Conservation (phyloP, 2,888 invertebrate genomes). For the Drosophila bunnanda region DNA sequence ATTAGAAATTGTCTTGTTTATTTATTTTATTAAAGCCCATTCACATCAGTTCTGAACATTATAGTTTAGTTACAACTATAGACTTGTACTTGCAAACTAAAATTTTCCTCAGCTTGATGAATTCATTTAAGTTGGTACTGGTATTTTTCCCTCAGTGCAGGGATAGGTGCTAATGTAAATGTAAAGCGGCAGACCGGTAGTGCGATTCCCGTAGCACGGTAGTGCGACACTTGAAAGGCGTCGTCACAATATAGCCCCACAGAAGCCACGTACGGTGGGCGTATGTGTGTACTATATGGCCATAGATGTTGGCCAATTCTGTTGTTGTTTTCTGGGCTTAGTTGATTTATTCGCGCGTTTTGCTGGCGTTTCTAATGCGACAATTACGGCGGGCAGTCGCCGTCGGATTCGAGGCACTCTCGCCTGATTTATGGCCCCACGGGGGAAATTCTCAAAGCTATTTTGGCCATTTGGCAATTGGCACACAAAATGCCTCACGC, state of each 20-base stretch:
- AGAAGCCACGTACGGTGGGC: slow-evolving; percentile 48
- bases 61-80: background rate
- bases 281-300: slow-evolving; percentile 3
- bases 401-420: slow-evolving; percentile 67
- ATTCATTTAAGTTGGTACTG: background rate
- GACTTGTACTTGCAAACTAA: no score
- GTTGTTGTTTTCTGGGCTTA: slow-evolving; percentile 57
- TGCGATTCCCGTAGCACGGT: slow-evolving; percentile 15
- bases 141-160: slow-evolving; percentile 4
- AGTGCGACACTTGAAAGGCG: slow-evolving; percentile 23
- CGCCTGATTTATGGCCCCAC: slow-evolving; percentile 71
- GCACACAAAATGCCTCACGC: slow-evolving; percentile 62
- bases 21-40: background rate
- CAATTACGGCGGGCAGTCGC: slow-evolving; percentile 66
- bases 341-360: slow-evolving; percentile 74
- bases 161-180: slow-evolving; percentile 24
- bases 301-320: slow-evolving; percentile 25
- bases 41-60: background rate
- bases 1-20: background rate
- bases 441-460: slow-evolving; percentile 70
- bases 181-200: slow-evolving; percentile 23
- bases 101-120: background rate
- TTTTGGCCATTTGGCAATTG: slow-evolving; percentile 69
- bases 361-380: slow-evolving; percentile 76
- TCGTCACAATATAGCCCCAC: slow-evolving; percentile 3